Conservation (phyloP, 2,113 vertebrate genomes). For the Anolis sagrei region DNA sequence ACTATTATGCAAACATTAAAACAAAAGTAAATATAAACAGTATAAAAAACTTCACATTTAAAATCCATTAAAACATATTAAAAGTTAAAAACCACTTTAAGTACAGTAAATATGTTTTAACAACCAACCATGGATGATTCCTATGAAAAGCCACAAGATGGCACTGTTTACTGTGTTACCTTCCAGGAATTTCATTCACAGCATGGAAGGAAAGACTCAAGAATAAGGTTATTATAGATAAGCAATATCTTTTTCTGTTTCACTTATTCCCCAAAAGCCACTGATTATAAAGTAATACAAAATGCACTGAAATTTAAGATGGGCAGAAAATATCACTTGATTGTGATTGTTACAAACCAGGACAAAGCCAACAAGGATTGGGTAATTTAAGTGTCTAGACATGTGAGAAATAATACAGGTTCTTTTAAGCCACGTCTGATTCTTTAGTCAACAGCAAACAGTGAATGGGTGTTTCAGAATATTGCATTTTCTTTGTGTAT, state of each 20-base stretch:
- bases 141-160: slow-evolving; percentile 52
- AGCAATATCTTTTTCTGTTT: not conserved
- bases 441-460: not conserved
- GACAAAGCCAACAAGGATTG: not conserved
- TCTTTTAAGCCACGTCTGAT: not conserved
- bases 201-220: not conserved
- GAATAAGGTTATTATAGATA: not conserved
- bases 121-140: not conserved
- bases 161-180: slow-evolving; percentile 29
- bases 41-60: too few relatives aligned
- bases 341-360: not conserved
- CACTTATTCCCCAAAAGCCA: not conserved
- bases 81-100: too few relatives aligned
- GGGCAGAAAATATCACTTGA: not conserved
- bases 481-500: not conserved
- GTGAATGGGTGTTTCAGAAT: not conserved
- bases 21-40: too few relatives aligned
- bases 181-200: not conserved
- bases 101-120: too few relatives aligned
- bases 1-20: too few relatives aligned
- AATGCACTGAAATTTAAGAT: fast-evolving
- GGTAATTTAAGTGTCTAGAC: slow-evolving; percentile 4
- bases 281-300: not conserved
- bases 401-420: not conserved
- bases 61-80: too few relatives aligned